Conservation (phyloP, 2,113 vertebrate species). For the Brachyhypopomus gauderio region DNA sequence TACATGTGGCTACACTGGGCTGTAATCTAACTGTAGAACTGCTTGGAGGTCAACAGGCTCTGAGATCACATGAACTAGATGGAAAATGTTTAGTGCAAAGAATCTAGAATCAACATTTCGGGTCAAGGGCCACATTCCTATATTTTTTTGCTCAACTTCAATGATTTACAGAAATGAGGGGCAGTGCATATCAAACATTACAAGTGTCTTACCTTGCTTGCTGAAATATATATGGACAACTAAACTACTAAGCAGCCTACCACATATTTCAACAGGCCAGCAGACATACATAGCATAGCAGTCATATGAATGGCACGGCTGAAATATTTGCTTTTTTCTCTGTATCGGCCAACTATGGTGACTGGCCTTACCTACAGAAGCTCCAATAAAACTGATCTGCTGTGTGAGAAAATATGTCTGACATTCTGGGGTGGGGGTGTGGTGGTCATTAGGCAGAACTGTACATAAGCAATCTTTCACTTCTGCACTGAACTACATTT, state of each 20-base stretch:
- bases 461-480: slow-evolving; percentile 55
- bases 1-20: too few species aligned
- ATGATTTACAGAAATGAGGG: not conserved
- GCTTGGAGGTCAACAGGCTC: not conserved
- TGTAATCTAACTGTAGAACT: not conserved
- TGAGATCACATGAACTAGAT: too few species aligned
- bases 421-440: slow-evolving; percentile 47
- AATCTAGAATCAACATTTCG: too few species aligned
- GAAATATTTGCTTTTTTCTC: not conserved
- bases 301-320: slow-evolving; percentile 16
- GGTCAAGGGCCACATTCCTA: not conserved
- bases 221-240: not conserved
- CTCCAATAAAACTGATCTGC: slow-evolving; percentile 81
- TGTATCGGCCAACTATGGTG: not conserved
- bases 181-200: not conserved
- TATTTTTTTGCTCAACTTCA: not conserved
- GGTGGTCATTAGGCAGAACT: slow-evolving; percentile 29
- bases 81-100: too few species aligned
- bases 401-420: slow-evolving; percentile 74
- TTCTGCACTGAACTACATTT: slow-evolving; percentile 67
- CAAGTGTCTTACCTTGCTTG: slow-evolving; percentile 15
- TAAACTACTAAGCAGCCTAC: not conserved
- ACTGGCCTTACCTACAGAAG: slow-evolving; percentile 39
- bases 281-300: not conserved
- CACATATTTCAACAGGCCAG: not conserved